Base-by-base conservation (phyloP, 2,113 vertebrate genomes). In the Ophthalmolycus amberensis region DNA sequence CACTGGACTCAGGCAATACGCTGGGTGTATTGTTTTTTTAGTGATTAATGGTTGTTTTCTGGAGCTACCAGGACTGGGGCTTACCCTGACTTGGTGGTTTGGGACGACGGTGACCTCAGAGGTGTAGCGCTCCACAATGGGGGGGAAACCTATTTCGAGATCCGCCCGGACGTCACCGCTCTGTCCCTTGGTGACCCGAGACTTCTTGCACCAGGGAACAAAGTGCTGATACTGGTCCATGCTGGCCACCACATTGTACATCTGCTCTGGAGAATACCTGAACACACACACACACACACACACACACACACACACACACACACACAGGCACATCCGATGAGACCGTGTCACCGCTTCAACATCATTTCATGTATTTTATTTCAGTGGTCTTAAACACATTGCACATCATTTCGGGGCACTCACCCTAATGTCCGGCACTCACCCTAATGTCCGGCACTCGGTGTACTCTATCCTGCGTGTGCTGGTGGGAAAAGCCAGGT, bases 201-300 rank as follows among this genome's bases (percentile, higher is more conserved):
- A 96, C 65, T 89, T 90, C 62, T 90, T 95, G 79, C 96, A 96
- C 96, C 96, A 96, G 9, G 96, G 96, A 25, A 96, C 95, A 67
- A 96, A 96, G 20, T 92, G 75, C 68, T 88, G 87, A 91, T 96
- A 96, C 71, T 93, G 87, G 20, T 94, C 93, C 42, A 96, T 92
- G 4, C 72, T 75, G 4, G 94, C 92, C 69, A 97, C 95, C 50
- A 96, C 75, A 0, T 48, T 80, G 76, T 94, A 96, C 83, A 96
- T 95, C 86, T 96, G 95, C 75, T 95, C 91, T 1, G 86, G 82
- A 1, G 93, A 92, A 75, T 93, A 96, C 71, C 96, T 95, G 85
- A 38, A 52, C 20, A 72, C 16, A 78, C 40, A 63, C 18, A 34
- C 18, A 54, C 62, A 25, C 15, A 12, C 32, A 64, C 14, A 54